Base-by-base conservation (phyloP, 2,797 vertebrate species). In the Limnodromus scolopaceus region DNA sequence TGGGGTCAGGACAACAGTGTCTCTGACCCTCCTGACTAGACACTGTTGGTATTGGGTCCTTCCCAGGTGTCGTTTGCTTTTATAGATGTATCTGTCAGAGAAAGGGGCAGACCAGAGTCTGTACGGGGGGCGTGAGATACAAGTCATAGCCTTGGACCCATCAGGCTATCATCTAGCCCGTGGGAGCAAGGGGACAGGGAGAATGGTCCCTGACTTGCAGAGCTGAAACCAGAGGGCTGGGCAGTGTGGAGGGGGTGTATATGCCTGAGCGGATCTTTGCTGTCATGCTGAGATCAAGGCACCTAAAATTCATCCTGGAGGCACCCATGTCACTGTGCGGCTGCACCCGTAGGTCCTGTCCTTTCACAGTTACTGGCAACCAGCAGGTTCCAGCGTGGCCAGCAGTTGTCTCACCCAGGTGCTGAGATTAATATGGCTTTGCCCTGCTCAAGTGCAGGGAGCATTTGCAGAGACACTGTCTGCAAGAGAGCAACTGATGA, bases 401-500 rank as follows among this genome's bases (percentile, higher is more conserved):
- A 4, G 24, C 0, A 0, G 25, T 34, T n/a, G 8, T 64, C 53
- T 68, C 30, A 2, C 53, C 36, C 43, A 46, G 78, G 39, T 81
- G 70, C 80, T 3, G 5, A 75, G 39, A 49, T 8, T 16, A 57
- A 51, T 58, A 39, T 6, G 36, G 53, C 61, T 80, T 54, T 70
- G 84, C 58, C 63, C 65, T 48, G 45, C 80, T 72, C 3, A 23
- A 48, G 63, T 57, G 85, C 82, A 75, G 46, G 87, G 30, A 75
- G 28, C 41, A 30, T 49, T 77, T 87, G 51, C n/a, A 14, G 61
- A 74, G 79, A 87, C 18, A 10, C 49, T 78, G 76, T 77, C 88
- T 97, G 86, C 89, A 65, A 86, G 91, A 84, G 24, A 68, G 53
- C 54, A 89, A 22, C 45, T 95, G 95, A 94, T 76, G 87, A 94